phyloP scores from a whole-genome alignment of 2,888 invertebrate genomes.

The Peribatodes rhomboidaria region DNA sequence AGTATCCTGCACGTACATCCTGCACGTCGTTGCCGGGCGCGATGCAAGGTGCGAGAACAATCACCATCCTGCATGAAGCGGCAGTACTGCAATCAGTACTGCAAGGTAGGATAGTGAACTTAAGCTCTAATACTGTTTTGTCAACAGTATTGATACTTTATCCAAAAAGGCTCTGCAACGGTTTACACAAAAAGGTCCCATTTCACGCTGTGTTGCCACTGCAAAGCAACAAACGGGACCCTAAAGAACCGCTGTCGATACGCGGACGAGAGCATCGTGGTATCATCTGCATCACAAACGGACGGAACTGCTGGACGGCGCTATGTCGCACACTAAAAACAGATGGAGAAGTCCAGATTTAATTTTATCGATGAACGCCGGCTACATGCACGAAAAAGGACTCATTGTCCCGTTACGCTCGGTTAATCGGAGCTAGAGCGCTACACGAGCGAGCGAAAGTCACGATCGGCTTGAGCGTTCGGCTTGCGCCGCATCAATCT shows the following conservation, averaged over 20 bases:
- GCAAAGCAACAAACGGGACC: slow-evolving; percentile 32
- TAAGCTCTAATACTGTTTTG: background rate
- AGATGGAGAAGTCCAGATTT: slow-evolving; percentile 6
- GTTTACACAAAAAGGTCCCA: slow-evolving; percentile 20
- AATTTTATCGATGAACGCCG: too few relatives aligned
- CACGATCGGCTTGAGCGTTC: too few relatives aligned
- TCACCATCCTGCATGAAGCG: too few relatives aligned
- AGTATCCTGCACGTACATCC: too few relatives aligned
- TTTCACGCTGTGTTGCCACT: slow-evolving; percentile 30
- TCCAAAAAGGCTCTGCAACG: slow-evolving; percentile 13
- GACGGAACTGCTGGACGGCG: slow-evolving; percentile 1
- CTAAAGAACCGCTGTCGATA: slow-evolving; percentile 30
- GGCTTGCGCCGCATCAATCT: too few relatives aligned
- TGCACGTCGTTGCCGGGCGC: too few relatives aligned
- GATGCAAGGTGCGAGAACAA: too few relatives aligned
- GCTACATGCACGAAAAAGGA: too few relatives aligned
- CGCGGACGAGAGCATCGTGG: slow-evolving; percentile 17
- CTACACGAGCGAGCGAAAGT: too few relatives aligned
- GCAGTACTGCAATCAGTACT: too few relatives aligned
- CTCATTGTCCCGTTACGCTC: too few relatives aligned
- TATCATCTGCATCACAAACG: slow-evolving; percentile 69
- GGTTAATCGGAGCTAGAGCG: too few relatives aligned
- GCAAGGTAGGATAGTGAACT: background rate
- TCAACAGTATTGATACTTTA: background rate
- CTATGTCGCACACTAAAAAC: slow-evolving; percentile 6